Conservation (phyloP, 2,797 vertebrate genomes). For the Scleropages formosus region DNA sequence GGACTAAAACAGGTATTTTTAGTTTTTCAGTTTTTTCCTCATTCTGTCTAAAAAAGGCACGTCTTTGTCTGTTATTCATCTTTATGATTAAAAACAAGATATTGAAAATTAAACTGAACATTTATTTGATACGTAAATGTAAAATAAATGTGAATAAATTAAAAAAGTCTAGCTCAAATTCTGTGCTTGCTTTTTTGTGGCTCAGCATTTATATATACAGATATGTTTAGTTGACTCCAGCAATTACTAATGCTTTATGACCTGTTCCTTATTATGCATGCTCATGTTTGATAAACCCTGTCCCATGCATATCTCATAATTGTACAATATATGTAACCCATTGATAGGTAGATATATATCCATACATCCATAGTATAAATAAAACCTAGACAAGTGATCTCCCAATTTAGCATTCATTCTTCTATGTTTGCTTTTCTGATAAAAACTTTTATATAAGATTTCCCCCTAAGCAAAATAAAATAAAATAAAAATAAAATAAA, state of each 20-base stretch:
- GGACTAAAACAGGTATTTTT: not conserved
- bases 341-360: not conserved
- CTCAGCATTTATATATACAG: no score
- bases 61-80: not conserved
- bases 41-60: no score
- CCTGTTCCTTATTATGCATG: no score
- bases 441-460: constrained; percentile 47
- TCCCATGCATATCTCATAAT: no score
- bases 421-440: constrained; percentile 32
- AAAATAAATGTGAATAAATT: no score
- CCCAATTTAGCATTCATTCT: constrained; percentile 48
- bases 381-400: constrained; percentile 27
- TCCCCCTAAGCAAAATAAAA: constrained; percentile 41
- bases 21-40: not conserved
- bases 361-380: constrained; percentile 9
- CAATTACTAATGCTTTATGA: no score
- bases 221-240: no score
- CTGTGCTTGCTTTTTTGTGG: no score
- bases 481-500: no score
- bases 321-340: not conserved
- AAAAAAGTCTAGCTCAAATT: no score
- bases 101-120: not conserved
- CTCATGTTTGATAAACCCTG: no score
- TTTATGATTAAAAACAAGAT: not conserved
- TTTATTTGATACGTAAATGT: not conserved